phyloP scores from a whole-genome alignment of 2,113 vertebrate species.

The Lathamus discolor region DNA sequence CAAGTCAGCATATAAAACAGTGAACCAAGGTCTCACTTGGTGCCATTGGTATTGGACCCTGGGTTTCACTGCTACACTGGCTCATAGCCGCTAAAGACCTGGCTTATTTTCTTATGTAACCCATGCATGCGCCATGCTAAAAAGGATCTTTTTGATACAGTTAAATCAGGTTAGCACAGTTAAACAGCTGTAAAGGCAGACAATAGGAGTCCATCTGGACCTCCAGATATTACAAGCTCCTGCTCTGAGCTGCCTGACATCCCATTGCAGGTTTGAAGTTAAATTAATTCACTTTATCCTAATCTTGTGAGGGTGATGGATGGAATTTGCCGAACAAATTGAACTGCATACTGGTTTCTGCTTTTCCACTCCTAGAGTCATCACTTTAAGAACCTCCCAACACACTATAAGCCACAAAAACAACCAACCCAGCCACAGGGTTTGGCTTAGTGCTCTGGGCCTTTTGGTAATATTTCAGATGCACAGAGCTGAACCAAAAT shows the following conservation, averaged over 20 bases:
- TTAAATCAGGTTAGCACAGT: neutral
- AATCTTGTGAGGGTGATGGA: neutral
- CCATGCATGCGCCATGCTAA: neutral
- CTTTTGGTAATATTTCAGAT: neutral
- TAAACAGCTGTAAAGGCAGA: neutral
- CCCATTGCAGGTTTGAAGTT: neutral
- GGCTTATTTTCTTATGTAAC: neutral
- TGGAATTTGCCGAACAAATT: neutral
- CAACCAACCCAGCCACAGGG: neutral
- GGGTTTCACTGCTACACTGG: neutral
- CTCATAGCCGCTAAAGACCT: neutral
- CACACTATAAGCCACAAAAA: neutral
- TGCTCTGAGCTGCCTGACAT: neutral
- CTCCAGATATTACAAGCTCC: neutral
- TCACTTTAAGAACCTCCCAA: neutral
- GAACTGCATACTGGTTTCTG: neutral
- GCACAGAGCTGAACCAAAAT: neutral
- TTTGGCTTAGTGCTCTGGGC: neutral
- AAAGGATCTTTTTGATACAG: neutral
- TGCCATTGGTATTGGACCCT: neutral
- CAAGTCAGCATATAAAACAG: neutral
- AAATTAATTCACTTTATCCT: neutral
- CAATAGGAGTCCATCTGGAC: neutral
- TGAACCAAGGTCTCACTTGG: neutral
- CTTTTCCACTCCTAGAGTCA: neutral